Evolutionary conservation across 2,797 vertebrate species (phyloP).

Genomic region (Novumbra hubbsi): DNA sequence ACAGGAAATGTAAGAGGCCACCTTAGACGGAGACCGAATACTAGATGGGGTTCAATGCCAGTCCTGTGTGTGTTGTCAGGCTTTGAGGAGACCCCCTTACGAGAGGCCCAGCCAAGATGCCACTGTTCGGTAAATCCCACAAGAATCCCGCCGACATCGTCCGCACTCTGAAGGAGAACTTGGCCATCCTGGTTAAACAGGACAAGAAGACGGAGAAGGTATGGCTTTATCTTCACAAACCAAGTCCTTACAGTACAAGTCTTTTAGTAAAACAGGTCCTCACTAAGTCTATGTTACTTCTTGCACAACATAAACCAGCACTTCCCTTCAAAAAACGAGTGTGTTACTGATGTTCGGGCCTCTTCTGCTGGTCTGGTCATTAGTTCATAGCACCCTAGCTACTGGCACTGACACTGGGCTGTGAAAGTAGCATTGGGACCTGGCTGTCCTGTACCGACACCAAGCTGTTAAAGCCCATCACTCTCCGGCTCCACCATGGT

Average conservation of each 20-base stretch:
- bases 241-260: neutral
- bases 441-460: slow-evolving; percentile 49
- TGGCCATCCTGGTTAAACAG: slow-evolving; percentile 92
- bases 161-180: slow-evolving; percentile 89
- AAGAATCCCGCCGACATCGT: slow-evolving; percentile 95
- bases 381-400: slow-evolving; percentile 13
- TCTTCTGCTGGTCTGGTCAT: slow-evolving; percentile 11
- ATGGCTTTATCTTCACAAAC: slow-evolving; percentile 20
- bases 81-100: slow-evolving; percentile 33
- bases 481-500: neutral
- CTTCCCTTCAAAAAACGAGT: neutral
- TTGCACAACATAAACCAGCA: neutral
- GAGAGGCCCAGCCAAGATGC: slow-evolving; percentile 75
- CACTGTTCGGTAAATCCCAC: slow-evolving; percentile 96
- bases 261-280: neutral
- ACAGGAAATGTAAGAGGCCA: neutral
- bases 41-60: neutral
- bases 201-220: slow-evolving; percentile 98
- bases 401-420: slow-evolving; percentile 39
- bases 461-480: slow-evolving; percentile 37
- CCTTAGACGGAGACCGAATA: neutral
- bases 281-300: neutral
- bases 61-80: slow-evolving; percentile 38
- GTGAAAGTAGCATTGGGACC: slow-evolving; percentile 49
- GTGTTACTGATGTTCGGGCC: neutral